Percentiles rank a stretch among this genome's conserved stretches.
Evolutionary conservation across 2,888 invertebrate genomes (phyloP).

Genomic region (Fragum fragum): DNA sequence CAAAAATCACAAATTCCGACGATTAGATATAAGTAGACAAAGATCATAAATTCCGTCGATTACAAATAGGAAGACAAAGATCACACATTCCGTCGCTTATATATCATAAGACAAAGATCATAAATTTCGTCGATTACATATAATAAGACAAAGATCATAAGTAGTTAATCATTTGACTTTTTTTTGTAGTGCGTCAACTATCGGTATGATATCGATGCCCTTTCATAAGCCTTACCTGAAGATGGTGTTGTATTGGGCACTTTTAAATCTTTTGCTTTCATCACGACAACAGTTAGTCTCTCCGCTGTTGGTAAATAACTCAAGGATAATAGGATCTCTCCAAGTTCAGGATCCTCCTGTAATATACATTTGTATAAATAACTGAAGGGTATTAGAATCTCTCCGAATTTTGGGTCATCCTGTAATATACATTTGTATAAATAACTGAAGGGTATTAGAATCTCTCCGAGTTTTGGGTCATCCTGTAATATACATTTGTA

Average conservation of each 20-base stretch:
- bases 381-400: slow-evolving; percentile 90
- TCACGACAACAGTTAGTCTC: slow-evolving; percentile 93
- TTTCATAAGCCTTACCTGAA: slow-evolving; percentile 73
- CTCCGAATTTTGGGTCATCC: slow-evolving; percentile 96
- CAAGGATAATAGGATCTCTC: slow-evolving; percentile 92
- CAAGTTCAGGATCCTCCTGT: slow-evolving; percentile 77
- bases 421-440: not conserved
- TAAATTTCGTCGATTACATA: too few relatives aligned
- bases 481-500: too few relatives aligned
- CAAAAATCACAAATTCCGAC: too few relatives aligned
- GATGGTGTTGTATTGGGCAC: slow-evolving; percentile 69
- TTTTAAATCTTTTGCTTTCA: slow-evolving; percentile 93
- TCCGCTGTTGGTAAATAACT: slow-evolving; percentile 96
- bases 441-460: not conserved
- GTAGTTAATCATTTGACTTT: too few relatives aligned
- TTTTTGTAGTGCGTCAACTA: too few relatives aligned
- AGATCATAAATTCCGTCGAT: too few relatives aligned
- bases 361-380: slow-evolving; percentile 1
- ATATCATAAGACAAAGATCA: too few relatives aligned
- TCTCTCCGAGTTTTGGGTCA: not conserved
- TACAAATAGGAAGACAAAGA: too few relatives aligned
- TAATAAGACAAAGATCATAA: too few relatives aligned
- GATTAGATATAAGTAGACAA: too few relatives aligned
- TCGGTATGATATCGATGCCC: too few relatives aligned
- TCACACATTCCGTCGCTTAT: too few relatives aligned